A percentile compares a stretch with the other conserved stretches of the same genome.
Conservation (phyloP, 2,113 vertebrate genomes). For the Alces alces region DNA sequence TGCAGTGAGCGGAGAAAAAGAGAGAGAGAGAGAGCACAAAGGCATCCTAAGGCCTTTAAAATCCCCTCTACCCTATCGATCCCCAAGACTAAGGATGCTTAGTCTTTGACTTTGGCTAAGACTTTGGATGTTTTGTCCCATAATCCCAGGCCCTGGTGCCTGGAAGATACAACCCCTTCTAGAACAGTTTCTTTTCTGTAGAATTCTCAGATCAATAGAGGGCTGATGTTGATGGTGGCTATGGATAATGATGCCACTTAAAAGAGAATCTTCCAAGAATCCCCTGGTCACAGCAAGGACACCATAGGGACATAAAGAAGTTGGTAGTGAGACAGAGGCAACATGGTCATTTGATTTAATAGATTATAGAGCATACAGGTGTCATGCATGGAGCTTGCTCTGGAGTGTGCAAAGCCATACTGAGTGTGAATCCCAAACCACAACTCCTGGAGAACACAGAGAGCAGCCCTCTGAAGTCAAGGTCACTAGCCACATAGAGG, state of each 20-base stretch:
- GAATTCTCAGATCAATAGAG: not conserved
- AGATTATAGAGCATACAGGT: not conserved
- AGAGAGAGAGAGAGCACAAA: not conserved
- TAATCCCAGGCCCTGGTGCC: not conserved
- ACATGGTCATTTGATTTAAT: not conserved
- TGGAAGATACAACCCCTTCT: not conserved
- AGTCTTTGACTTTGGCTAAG: not conserved
- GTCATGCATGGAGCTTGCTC: not conserved
- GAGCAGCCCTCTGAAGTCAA: not conserved
- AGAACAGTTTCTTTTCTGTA: not conserved
- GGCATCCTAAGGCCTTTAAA: not conserved
- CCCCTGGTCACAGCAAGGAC: not conserved
- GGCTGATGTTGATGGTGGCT: not conserved
- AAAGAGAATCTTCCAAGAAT: not conserved
- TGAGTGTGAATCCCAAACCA: not conserved
- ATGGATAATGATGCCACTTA: not conserved
- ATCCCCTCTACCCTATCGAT: not conserved
- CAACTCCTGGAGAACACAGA: not conserved
- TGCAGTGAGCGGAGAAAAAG: not conserved
- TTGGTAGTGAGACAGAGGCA: not conserved
- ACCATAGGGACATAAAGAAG: not conserved
- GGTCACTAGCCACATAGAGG: accelerated
- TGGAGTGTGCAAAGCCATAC: not conserved
- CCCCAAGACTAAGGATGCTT: not conserved
- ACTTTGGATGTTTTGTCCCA: not conserved